Percentiles rank a stretch among this genome's conserved stretches.
These are phyloP conservation scores for Vulpes ferrilata DNA, from an alignment of 2,113 vertebrate species.

Conservation along the genomic window DNA sequence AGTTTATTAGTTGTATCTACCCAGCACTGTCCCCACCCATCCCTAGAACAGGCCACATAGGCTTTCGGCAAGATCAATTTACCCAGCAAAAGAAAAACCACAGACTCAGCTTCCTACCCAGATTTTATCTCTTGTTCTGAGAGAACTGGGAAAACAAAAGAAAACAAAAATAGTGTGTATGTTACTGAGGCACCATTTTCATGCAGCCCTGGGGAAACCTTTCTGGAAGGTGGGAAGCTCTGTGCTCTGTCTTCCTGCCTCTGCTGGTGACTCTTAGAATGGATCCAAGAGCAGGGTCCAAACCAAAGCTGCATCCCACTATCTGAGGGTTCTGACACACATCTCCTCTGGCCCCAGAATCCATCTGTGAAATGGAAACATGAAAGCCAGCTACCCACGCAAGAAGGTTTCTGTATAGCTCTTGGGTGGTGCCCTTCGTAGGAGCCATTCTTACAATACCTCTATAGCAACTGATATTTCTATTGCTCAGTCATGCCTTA, in stretches of 20 bases:
- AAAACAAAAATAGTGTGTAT: not conserved
- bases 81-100: constrained; percentile 22
- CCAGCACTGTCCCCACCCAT: not conserved
- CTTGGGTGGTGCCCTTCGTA: too few species aligned
- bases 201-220: not conserved
- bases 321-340: not conserved
- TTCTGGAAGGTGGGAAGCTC: not conserved
- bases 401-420: not conserved
- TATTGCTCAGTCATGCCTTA: not conserved
- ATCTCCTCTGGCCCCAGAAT: not conserved
- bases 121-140: constrained; percentile 57
- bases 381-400: not conserved
- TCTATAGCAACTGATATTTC: not conserved
- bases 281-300: not conserved
- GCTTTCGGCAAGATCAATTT: not conserved
- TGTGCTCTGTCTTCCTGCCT: not conserved
- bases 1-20: not conserved
- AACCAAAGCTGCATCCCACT: fast-evolving
- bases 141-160: constrained; percentile 33
- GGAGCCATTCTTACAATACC: not conserved
- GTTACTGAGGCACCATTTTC: not conserved
- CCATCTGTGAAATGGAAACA: not conserved
- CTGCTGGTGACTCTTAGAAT: fast-evolving
- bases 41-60: not conserved
- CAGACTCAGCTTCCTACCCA: constrained; percentile 49